Evolutionary conservation across 2,113 vertebrate species (phyloP), one percentile per base, ranked within the genome.

Genomic region (Platichthys stellatus): DNA sequence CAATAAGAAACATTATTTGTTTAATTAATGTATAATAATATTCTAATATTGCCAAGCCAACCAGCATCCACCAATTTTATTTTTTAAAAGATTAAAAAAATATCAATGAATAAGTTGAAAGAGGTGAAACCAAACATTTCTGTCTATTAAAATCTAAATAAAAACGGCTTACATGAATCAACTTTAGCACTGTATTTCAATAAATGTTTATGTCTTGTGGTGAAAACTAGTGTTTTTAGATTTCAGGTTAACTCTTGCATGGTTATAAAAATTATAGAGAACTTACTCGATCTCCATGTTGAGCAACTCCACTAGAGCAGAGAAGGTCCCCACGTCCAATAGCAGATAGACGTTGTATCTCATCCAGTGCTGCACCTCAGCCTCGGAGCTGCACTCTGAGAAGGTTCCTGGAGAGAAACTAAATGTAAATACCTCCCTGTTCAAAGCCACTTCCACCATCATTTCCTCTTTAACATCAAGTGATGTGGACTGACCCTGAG

Each of bases 281-380:
- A 93, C 96, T 93, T 94, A 99, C 98, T 99, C 98, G 0, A 99
- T 98, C 87, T 99, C 98, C 98, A 99, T 99, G 95, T 98, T 99
- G 63, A 99, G 96, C 78, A 99, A 95, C 86, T 99, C 98, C 92
- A 99, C 96, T 87, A 99, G 83, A 43, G 98, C 98, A 7, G 95
- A 95, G 90, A 99, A 99, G 0, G 97, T 97, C 23, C 98, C 98
- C 73, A 96, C 96, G 35, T 98, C 96, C 86, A 98, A 90, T 82
- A 99, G 85, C 23, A 99, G 93, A 83, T 99, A 99, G 85, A 97
- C 86, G 89, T 99, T 99, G 74, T 99, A 98, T 90, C 98, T 94
- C 95, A 97, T 96, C 97, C 97, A 99, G 7, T 96, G 93, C 91
- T 98, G 96, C 6, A 99, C 96, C 74, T 99, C 98, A 0, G 90